These are phyloP conservation scores for Drosophila mulleri DNA, from an alignment of 2,888 invertebrate genomes.

Conservation along the genomic window DNA sequence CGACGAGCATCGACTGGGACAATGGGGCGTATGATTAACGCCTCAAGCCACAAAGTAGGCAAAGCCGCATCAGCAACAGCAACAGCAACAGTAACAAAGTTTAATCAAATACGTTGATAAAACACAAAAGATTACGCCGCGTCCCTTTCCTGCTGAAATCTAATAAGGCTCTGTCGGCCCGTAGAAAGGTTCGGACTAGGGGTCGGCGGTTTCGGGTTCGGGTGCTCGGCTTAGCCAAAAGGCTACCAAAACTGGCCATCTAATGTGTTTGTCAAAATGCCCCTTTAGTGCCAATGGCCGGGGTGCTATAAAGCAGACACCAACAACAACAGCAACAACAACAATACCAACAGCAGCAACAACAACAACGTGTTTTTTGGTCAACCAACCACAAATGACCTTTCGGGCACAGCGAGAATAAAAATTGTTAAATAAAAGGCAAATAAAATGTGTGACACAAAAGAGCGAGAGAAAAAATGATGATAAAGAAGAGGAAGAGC, in stretches of 20 bases:
- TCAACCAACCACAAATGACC: conserved; percentile 71
- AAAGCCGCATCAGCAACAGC: conserved; percentile 29
- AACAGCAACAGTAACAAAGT: conserved; percentile 43
- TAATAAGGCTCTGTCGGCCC: conserved; percentile 29
- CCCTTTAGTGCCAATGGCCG: conserved; percentile 66
- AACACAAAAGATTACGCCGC: conserved; percentile 74
- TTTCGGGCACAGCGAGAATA: conserved; percentile 72
- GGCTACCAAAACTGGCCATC: conserved; percentile 44
- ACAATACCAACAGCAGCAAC: conserved; percentile 37
- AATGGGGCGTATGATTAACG: conserved; percentile 74
- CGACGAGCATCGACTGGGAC: conserved; percentile 28
- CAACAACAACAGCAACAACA: conserved; percentile 43
- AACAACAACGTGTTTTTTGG: conserved; percentile 30
- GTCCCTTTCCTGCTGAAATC: conserved; percentile 27
- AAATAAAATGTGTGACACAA: conserved; percentile 74
- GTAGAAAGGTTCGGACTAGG: conserved; percentile 23
- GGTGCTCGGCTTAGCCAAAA: conserved; percentile 31
- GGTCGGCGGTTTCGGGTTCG: conserved; percentile 12
- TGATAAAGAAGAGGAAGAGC: conserved; percentile 16
- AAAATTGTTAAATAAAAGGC: conserved; percentile 77
- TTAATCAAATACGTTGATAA: conserved; percentile 79
- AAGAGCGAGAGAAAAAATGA: conserved; percentile 20
- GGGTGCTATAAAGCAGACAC: conserved; percentile 71
- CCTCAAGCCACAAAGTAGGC: conserved; percentile 63
- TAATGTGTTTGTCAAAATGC: conserved; percentile 75